These are phyloP conservation scores for Labeo rohita DNA, from an alignment of 2,113 vertebrate species.

Conservation along the genomic window DNA sequence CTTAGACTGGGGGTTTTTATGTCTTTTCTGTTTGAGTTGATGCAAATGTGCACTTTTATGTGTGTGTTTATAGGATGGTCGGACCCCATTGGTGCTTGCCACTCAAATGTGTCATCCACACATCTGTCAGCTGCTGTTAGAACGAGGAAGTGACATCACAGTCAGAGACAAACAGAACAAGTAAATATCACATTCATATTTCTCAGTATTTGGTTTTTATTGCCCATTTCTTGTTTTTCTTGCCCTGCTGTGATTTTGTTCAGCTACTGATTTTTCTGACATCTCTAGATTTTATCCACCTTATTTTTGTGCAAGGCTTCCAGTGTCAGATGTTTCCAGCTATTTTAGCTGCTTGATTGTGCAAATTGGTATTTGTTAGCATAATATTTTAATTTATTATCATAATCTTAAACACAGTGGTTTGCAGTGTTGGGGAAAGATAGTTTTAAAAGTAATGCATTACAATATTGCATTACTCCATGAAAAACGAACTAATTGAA, in stretches of 20 bases:
- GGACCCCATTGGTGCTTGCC: slow-evolving; percentile 90
- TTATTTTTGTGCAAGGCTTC: not conserved
- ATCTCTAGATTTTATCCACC: not conserved
- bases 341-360: not conserved
- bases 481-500: no score
- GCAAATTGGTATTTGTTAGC: not conserved
- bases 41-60: not conserved
- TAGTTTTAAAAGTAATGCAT: no score
- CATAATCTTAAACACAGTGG: not conserved
- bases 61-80: slow-evolving; percentile 82
- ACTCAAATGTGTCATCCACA: slow-evolving; percentile 94
- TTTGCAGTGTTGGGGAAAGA: no score
- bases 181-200: slow-evolving; percentile 68
- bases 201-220: not conserved
- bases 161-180: slow-evolving; percentile 93
- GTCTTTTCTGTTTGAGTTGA: not conserved
- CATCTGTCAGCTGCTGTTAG: slow-evolving; percentile 90
- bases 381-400: not conserved
- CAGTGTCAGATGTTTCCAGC: not conserved
- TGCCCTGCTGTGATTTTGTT: not conserved
- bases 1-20: not conserved
- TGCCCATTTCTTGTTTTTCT: not conserved
- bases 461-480: no score
- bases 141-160: slow-evolving; percentile 87
- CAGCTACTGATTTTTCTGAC: not conserved